Percentiles rank a stretch among this genome's conserved stretches.
phyloP scores from a whole-genome alignment of 2,888 invertebrate species.

The Limnephilus marmoratus region DNA sequence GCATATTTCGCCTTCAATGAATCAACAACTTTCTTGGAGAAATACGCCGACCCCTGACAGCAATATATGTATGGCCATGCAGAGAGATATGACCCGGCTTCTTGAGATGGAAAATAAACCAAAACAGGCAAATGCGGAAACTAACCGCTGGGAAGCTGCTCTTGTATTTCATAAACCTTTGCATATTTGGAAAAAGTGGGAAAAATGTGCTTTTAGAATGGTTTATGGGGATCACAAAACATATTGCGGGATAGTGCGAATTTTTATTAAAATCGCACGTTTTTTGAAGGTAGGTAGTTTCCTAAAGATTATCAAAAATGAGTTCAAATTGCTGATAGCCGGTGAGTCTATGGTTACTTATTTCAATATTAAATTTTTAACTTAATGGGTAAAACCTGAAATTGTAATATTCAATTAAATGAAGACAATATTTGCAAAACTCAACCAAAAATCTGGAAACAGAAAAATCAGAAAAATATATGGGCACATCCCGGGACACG shows the following conservation, averaged over 20 bases:
- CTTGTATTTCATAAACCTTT: not conserved
- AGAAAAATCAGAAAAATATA: too few relatives aligned
- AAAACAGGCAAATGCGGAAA: not conserved
- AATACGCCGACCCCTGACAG: not conserved
- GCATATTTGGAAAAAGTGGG: not conserved
- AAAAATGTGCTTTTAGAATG: not conserved
- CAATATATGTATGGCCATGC: not conserved
- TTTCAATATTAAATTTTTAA: too few relatives aligned
- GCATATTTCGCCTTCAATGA: not conserved
- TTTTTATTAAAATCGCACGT: not conserved
- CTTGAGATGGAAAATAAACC: not conserved
- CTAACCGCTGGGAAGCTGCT: not conserved
- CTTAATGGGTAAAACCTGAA: too few relatives aligned
- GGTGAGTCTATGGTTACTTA: not conserved
- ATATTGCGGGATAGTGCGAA: not conserved
- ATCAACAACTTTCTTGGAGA: not conserved
- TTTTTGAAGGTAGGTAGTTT: not conserved
- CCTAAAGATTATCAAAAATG: not conserved
- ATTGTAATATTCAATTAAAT: too few relatives aligned
- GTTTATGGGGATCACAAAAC: not conserved
- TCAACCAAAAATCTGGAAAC: too few relatives aligned
- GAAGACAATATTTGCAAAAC: too few relatives aligned
- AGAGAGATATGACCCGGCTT: not conserved
- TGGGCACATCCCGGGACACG: too few relatives aligned
- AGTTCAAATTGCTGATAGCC: not conserved